Conservation (phyloP, 2,113 vertebrate genomes). For the Cebidichthys violaceus region DNA sequence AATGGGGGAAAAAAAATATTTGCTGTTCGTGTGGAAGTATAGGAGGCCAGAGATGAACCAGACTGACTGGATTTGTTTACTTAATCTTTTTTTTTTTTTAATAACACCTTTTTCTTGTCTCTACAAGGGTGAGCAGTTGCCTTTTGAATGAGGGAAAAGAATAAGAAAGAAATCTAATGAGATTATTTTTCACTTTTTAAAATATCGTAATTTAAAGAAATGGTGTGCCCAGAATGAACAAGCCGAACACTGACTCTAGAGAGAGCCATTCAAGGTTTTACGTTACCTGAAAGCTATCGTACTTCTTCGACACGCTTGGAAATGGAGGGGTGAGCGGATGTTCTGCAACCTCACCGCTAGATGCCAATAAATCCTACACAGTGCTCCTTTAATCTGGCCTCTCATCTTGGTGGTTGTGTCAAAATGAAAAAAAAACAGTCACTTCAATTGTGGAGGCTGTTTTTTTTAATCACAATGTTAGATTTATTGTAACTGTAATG, state of each 20-base stretch:
- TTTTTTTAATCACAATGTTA: constrained; percentile 20
- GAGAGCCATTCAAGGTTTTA: neutral
- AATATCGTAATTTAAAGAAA: neutral
- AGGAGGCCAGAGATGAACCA: neutral
- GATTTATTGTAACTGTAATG: constrained; percentile 3
- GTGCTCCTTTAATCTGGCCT: constrained; percentile 5
- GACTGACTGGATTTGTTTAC: constrained; percentile 7
- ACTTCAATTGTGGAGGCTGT: constrained; percentile 11
- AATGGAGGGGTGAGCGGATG: too few relatives aligned
- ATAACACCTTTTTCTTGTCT: neutral
- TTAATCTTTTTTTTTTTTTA: neutral
- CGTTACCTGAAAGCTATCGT: neutral
- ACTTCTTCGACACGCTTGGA: neutral
- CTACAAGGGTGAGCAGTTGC: neutral
- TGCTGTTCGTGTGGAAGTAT: neutral
- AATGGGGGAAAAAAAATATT: neutral
- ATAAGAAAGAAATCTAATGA: constrained; percentile 13
- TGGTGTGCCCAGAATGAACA: too few relatives aligned
- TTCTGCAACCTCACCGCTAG: too few relatives aligned
- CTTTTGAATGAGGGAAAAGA: neutral
- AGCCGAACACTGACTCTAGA: too few relatives aligned
- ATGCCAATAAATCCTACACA: neutral
- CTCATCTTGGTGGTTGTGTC: constrained; percentile 10
- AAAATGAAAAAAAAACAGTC: neutral
- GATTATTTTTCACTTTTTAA: constrained; percentile 19